Conservation (phyloP, 2,888 invertebrate genomes). For the Phaedon cochleariae region DNA sequence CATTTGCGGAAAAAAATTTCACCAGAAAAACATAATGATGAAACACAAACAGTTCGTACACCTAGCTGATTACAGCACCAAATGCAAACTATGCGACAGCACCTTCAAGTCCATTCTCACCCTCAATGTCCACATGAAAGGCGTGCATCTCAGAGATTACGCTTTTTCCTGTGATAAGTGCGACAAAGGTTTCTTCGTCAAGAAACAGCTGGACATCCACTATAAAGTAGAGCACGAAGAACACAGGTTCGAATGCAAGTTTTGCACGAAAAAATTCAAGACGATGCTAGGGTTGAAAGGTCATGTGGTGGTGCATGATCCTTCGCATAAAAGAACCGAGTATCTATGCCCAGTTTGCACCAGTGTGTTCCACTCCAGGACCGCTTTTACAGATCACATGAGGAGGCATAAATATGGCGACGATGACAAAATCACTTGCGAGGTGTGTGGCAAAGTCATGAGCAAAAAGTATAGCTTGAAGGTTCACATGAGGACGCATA, state of each 20-base stretch:
- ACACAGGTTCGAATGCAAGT: slow-evolving; percentile 34
- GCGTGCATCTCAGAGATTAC: too few species aligned
- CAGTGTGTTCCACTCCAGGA: slow-evolving; percentile 15
- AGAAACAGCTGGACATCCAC: slow-evolving; percentile 26
- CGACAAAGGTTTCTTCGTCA: slow-evolving; percentile 19
- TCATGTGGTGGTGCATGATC: slow-evolving; percentile 32
- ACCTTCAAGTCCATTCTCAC: too few species aligned
- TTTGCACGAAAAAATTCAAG: slow-evolving; percentile 47
- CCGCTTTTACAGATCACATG: too few species aligned
- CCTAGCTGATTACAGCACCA: slow-evolving; percentile 26
- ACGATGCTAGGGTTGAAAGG: slow-evolving; percentile 37
- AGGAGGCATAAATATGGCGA: neutral
- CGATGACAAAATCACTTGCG: slow-evolving; percentile 59
- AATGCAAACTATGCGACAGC: slow-evolving; percentile 41
- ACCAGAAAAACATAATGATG: slow-evolving; percentile 15
- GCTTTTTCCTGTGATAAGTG: too few species aligned
- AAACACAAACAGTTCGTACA: slow-evolving; percentile 32
- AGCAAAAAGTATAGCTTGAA: slow-evolving; percentile 63
- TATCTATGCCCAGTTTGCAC: slow-evolving; percentile 41
- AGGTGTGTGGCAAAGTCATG: slow-evolving; percentile 66
- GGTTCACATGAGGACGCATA: slow-evolving; percentile 50
- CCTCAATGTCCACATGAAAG: too few species aligned
- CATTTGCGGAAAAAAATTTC: slow-evolving; percentile 42
- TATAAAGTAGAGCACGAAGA: slow-evolving; percentile 25
- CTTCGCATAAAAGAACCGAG: too few species aligned